Evolutionary conservation across 2,113 vertebrate genomes (phyloP).

Genomic region (Heterotilapia buettikoferi): DNA sequence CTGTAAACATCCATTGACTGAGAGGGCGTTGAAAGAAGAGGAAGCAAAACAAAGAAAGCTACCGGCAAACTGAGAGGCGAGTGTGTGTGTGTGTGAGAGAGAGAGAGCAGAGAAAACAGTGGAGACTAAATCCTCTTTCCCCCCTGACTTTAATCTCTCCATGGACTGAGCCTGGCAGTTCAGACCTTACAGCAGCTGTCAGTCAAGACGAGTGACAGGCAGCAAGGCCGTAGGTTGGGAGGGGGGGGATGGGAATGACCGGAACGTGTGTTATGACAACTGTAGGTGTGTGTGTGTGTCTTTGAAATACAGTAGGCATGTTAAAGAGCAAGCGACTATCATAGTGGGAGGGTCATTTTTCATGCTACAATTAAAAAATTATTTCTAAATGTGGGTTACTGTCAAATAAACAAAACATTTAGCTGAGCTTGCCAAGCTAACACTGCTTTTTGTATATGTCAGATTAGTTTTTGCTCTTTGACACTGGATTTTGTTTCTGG

Average conservation of each 20-base stretch:
- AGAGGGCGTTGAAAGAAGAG: background rate
- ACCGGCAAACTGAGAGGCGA: background rate
- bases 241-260: constrained; percentile 28
- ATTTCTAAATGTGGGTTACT: background rate
- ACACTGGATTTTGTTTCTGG: background rate
- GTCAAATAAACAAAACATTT: background rate
- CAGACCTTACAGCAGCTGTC: constrained; percentile 44
- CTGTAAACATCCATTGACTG: background rate
- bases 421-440: background rate
- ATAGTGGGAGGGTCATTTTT: background rate
- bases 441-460: background rate
- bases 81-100: background rate
- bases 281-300: background rate
- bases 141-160: constrained; percentile 61
- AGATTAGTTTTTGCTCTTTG: background rate
- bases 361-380: background rate
- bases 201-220: constrained; percentile 27
- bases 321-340: background rate
- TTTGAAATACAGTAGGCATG: background rate
- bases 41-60: constrained; percentile 14
- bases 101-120: constrained; percentile 8
- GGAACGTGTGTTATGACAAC: background rate
- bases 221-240: background rate
- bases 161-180: constrained; percentile 30
- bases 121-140: constrained; percentile 66